A percentile compares a stretch with the other conserved stretches of the same genome.
phyloP scores from a whole-genome alignment of 2,113 vertebrate genomes.

The Heterocephalus glaber region DNA sequence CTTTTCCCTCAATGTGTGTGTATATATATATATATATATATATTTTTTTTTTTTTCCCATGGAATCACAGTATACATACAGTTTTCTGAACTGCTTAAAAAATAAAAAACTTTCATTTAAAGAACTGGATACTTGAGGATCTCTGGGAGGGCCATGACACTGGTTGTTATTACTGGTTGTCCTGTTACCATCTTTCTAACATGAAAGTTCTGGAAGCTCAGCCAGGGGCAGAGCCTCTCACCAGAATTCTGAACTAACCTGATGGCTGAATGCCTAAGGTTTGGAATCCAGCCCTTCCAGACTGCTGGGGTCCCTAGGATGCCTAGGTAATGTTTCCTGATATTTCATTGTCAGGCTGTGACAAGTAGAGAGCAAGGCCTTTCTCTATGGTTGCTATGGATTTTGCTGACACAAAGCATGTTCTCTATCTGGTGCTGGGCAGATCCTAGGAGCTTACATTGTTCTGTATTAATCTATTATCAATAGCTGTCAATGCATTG shows the following conservation, averaged over 20 bases:
- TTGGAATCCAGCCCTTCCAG: neutral
- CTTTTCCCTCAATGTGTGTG: neutral
- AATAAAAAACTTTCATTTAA: neutral
- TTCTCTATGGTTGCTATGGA: neutral
- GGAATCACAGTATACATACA: neutral
- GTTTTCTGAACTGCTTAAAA: slow-evolving; percentile 31
- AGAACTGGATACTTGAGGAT: neutral
- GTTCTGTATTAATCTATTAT: neutral
- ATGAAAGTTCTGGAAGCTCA: neutral
- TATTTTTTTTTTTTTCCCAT: no score
- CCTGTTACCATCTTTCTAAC: slow-evolving; percentile 19
- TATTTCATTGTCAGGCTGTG: neutral
- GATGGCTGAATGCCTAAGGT: neutral
- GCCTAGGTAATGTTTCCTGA: neutral
- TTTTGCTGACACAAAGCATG: neutral
- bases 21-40: neutral
- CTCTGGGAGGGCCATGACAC: neutral
- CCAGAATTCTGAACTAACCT: neutral
- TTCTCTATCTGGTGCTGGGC: neutral
- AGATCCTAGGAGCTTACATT: neutral
- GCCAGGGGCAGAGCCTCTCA: neutral
- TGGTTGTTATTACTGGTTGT: neutral
- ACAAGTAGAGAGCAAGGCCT: neutral
- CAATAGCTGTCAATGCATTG: neutral
- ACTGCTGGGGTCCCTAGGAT: neutral